A percentile compares a stretch with the other conserved stretches of the same genome.
Evolutionary conservation across 2,797 vertebrate species (phyloP).

Genomic region (Micromesistius poutassou): DNA sequence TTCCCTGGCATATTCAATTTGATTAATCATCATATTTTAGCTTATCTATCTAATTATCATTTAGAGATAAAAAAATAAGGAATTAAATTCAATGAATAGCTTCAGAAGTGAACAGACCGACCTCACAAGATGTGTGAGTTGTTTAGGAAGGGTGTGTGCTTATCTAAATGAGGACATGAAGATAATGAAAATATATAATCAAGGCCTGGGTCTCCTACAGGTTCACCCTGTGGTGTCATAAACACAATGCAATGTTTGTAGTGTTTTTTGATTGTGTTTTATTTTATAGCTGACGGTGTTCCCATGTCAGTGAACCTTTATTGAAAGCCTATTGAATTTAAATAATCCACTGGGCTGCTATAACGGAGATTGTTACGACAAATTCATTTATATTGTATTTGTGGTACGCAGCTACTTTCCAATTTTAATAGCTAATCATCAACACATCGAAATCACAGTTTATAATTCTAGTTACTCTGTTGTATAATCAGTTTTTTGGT

Average conservation of each 20-base stretch:
- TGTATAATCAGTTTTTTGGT: not conserved
- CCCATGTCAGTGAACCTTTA: not conserved
- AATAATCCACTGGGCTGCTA: not conserved
- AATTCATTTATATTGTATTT: not conserved
- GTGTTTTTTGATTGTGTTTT: not conserved
- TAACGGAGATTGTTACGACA: not conserved
- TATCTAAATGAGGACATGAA: not conserved
- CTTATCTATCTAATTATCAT: not conserved
- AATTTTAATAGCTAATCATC: not conserved
- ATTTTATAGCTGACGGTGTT: not conserved
- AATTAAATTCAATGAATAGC: not conserved
- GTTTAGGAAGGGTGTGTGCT: not conserved
- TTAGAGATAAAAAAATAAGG: not conserved
- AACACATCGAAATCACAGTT: not conserved
- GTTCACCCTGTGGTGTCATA: not conserved
- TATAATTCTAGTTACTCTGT: not conserved
- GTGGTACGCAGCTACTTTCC: not conserved
- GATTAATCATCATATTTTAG: not conserved
- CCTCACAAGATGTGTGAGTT: not conserved
- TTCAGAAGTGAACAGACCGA: not conserved
- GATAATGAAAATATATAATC: not conserved
- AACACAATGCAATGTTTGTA: not conserved
- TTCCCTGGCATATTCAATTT: not conserved
- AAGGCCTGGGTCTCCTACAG: not conserved
- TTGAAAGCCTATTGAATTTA: conserved; percentile 4